These are phyloP conservation scores for Caenorhabditis sp. DNA, from an alignment of 2,888 invertebrate genomes.

Conservation along the genomic window DNA sequence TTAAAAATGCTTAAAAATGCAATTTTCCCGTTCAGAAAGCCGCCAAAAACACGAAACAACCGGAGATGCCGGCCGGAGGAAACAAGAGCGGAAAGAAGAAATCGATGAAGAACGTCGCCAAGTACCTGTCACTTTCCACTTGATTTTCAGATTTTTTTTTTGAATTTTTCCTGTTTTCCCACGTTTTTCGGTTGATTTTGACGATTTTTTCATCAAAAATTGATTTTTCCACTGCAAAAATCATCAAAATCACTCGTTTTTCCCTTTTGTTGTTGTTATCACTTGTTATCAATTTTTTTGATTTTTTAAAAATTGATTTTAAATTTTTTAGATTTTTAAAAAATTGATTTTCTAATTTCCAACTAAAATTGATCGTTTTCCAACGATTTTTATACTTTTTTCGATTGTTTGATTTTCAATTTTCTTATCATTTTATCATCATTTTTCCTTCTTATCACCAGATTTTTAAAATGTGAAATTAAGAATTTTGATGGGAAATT, in stretches of 20 bases:
- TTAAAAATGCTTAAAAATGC: too few relatives aligned
- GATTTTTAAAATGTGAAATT: background rate
- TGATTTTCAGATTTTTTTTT: background rate
- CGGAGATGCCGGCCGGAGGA: constrained; percentile 42
- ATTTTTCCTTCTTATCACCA: background rate
- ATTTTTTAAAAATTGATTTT: background rate
- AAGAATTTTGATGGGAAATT: too few relatives aligned
- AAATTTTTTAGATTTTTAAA: background rate
- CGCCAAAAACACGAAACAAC: too few relatives aligned
- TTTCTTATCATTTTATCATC: background rate
- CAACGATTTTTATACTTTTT: constrained; percentile 22
- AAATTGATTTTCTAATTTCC: background rate
- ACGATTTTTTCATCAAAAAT: too few relatives aligned
- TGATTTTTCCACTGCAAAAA: too few relatives aligned
- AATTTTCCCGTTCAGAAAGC: too few relatives aligned
- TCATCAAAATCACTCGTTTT: background rate
- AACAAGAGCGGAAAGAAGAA: constrained; percentile 63
- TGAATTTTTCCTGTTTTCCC: background rate
- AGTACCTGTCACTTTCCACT: constrained; percentile 63
- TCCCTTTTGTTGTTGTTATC: constrained; percentile 11
- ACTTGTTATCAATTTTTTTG: background rate
- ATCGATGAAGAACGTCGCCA: constrained; percentile 65
- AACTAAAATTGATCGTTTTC: background rate
- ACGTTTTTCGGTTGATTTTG: too few relatives aligned
- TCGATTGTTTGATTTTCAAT: too few relatives aligned